Evolutionary conservation across 1,140 invertebrate species (phyloP).

Genomic region (Melitaea cinxia): DNA sequence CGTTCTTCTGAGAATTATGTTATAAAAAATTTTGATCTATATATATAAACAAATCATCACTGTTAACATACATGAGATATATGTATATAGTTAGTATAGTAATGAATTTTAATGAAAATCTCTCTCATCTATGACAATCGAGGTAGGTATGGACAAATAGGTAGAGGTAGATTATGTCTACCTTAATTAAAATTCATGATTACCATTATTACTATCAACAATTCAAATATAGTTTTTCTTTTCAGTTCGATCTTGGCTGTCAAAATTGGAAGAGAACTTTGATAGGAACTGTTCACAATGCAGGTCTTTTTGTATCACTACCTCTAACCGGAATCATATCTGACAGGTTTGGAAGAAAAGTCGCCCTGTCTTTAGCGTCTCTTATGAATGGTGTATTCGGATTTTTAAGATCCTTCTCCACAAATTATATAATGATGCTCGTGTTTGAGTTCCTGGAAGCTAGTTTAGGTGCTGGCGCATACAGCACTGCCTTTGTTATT

Average conservation of each 20-base stretch:
- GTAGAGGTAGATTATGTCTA: too few species aligned
- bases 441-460: constrained; percentile 86
- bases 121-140: too few species aligned
- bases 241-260: constrained; percentile 71
- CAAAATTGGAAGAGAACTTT: constrained; percentile 86
- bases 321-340: constrained; percentile 86
- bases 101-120: too few species aligned
- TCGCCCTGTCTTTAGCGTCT: constrained; percentile 83
- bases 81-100: too few species aligned
- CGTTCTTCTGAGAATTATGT: too few species aligned
- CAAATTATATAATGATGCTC: constrained; percentile 84
- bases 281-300: constrained; percentile 86
- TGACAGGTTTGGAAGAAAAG: constrained; percentile 84
- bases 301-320: constrained; percentile 87
- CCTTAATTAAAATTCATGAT: too few species aligned
- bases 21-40: too few species aligned
- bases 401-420: constrained; percentile 84
- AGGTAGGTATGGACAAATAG: too few species aligned
- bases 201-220: neutral
- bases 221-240: constrained; percentile 10
- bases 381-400: constrained; percentile 83
- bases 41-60: too few species aligned
- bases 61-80: too few species aligned
- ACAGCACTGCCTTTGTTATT: constrained; percentile 83
- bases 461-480: constrained; percentile 84